Evolutionary conservation across 2,888 invertebrate genomes (phyloP).

Genomic region (Drosophila prostipennis): DNA sequence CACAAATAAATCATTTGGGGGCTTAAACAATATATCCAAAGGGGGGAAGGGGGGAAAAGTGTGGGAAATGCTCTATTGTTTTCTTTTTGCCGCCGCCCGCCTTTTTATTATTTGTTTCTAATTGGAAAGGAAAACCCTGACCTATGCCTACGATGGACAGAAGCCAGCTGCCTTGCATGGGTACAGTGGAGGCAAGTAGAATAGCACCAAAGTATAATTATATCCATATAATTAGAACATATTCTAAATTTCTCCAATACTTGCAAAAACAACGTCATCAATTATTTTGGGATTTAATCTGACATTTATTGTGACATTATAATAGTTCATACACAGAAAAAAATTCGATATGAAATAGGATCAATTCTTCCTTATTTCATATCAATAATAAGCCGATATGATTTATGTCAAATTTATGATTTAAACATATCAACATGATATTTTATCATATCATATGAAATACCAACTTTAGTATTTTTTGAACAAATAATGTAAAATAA

Average conservation of each 20-base stretch:
- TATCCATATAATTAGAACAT: too few relatives aligned
- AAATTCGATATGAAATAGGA: too few relatives aligned
- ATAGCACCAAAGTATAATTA: not conserved
- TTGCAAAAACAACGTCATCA: not conserved
- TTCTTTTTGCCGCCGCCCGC: slow-evolving; percentile 6
- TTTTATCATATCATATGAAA: too few relatives aligned
- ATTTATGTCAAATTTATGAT: too few relatives aligned
- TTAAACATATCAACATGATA: too few relatives aligned
- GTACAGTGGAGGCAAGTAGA: slow-evolving; percentile 1
- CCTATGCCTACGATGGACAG: slow-evolving; percentile 60
- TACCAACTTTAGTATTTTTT: too few relatives aligned
- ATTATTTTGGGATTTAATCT: not conserved
- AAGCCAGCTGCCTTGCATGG: slow-evolving; percentile 15
- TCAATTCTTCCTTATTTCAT: too few relatives aligned
- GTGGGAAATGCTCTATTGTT: slow-evolving; percentile 44
- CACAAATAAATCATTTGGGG: slow-evolving; percentile 37
- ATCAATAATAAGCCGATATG: too few relatives aligned
- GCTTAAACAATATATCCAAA: slow-evolving; percentile 5
- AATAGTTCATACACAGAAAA: too few relatives aligned
- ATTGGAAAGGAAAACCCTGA: slow-evolving; percentile 71
- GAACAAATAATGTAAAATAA: too few relatives aligned
- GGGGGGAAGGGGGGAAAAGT: slow-evolving; percentile 4
- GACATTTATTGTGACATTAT: too few relatives aligned
- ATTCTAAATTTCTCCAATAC: too few relatives aligned
- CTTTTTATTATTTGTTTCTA: slow-evolving; percentile 44